These are phyloP conservation scores for Cataglyphis hispanica DNA, from an alignment of 1,140 invertebrate species.

Conservation along the genomic window DNA sequence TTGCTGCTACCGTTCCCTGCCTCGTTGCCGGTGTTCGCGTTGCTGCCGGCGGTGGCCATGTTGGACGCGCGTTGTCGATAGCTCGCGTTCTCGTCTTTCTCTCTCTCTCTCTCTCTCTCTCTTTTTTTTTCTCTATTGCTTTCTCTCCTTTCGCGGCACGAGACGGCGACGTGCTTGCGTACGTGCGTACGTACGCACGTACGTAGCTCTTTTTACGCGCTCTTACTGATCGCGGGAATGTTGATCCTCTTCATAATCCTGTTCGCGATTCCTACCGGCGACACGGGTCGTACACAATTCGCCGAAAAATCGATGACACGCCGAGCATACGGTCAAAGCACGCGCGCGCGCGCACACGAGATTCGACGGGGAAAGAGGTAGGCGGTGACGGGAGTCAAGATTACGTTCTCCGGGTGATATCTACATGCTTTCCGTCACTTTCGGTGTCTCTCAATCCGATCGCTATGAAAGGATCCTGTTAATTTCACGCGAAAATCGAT, in stretches of 20 bases:
- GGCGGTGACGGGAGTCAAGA: neutral
- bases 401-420: neutral
- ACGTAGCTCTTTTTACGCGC: neutral
- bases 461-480: neutral
- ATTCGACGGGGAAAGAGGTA: neutral
- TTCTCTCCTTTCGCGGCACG: conserved; percentile 17
- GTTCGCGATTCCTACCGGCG: neutral
- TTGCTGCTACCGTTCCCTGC: conserved; percentile 47
- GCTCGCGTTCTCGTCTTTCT: neutral
- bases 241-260: conserved; percentile 5
- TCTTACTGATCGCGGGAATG: neutral
- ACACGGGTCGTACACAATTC: conserved; percentile 11
- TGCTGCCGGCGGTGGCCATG: conserved; percentile 78
- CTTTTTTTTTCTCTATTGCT: conserved; percentile 35
- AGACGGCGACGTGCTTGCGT: conserved; percentile 23
- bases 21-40: conserved; percentile 67
- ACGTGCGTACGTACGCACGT: conserved; percentile 7
- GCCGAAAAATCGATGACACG: conserved; percentile 58
- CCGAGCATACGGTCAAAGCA: conserved; percentile 42
- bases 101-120: conserved; percentile 16
- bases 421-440: neutral
- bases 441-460: neutral
- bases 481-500: conserved; percentile 29
- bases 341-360: conserved; percentile 24
- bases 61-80: conserved; percentile 69